A percentile compares a stretch with the other conserved stretches of the same genome.
phyloP scores from a whole-genome alignment of 2,797 vertebrate species.

The Crossoptilon crossoptilon region DNA sequence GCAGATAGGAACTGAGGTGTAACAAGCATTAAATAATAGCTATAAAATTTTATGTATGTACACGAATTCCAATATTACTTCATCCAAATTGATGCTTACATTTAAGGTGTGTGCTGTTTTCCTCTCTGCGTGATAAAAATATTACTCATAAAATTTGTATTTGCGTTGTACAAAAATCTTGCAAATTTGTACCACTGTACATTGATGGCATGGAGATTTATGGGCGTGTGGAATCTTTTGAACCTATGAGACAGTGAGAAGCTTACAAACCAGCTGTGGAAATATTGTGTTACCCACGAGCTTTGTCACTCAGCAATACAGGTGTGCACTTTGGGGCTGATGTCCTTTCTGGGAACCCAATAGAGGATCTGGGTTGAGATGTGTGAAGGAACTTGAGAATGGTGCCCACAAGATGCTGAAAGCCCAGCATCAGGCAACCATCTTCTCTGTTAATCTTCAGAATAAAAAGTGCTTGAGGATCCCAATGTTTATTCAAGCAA shows the following conservation, averaged over 20 bases:
- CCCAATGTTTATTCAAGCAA: constrained; percentile 59
- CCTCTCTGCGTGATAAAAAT: background rate
- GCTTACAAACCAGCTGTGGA: background rate
- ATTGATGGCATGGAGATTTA: background rate
- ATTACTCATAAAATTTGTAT: background rate
- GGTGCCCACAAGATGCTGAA: background rate
- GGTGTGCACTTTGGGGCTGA: background rate
- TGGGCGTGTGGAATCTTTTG: background rate
- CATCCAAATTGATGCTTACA: background rate
- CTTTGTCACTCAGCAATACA: background rate
- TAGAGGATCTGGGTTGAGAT: background rate
- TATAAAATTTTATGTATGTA: background rate
- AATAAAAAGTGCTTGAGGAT: constrained; percentile 49
- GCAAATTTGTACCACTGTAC: background rate
- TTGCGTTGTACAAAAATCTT: background rate
- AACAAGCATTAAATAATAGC: constrained; percentile 42
- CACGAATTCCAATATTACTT: constrained; percentile 19
- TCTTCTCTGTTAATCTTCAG: constrained; percentile 13
- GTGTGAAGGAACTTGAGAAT: background rate
- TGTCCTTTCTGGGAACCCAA: background rate
- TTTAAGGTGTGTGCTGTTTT: background rate
- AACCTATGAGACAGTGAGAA: background rate
- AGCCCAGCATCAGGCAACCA: background rate
- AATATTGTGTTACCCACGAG: background rate
- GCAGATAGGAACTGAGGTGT: background rate